Base-by-base conservation (phyloP, 2,797 vertebrate genomes). In the Rhincodon typus region DNA sequence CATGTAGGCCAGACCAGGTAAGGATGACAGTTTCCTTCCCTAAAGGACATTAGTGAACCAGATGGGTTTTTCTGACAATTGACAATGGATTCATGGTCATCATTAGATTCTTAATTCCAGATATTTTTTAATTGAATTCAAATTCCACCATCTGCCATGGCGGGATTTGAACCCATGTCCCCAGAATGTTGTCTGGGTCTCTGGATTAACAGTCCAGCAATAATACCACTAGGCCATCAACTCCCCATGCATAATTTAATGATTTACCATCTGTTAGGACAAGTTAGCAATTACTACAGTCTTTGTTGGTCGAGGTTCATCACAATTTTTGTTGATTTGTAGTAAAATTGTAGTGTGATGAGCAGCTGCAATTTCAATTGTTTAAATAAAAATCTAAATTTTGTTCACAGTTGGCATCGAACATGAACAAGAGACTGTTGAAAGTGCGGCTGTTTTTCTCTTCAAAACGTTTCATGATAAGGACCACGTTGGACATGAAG, bases 401-500 rank as follows among this genome's bases (percentile, higher is more conserved):
- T 96, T 95, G 96, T 97, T 97, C 96, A 96, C 98, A 99, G 99
- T 99, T 97, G 98, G 99, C 96, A 96, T 96, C 38, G 99, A 99
- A 96, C 97, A 98, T 96, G 98, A 98, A 72, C 98, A 98, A 97
- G 98, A 98, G 96, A 97, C 98, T 66, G 97, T 99, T 96, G 98
- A 99, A 97, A 98, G 98, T 87, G 98, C 98, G 5, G 98, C 98
- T 15, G 98, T 98, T 96, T 99, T 99, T 97, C 98, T 99, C 70
- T 99, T 99, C 96, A 98, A 98, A 97, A 98, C 97, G 13, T 99
- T 99, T 97, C 98, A 98, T 94, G 97, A 98, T 96, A 99, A 98
- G 96, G 98, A 99, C 95, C 98, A 97, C 95, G 98, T 99, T 96
- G 98, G 98, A 96, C 98, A 98, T 4, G 98, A 98, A 96, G 98